These are phyloP conservation scores for Tribolium castaneum DNA, from an alignment of 1,140 invertebrate genomes.

Conservation along the genomic window DNA sequence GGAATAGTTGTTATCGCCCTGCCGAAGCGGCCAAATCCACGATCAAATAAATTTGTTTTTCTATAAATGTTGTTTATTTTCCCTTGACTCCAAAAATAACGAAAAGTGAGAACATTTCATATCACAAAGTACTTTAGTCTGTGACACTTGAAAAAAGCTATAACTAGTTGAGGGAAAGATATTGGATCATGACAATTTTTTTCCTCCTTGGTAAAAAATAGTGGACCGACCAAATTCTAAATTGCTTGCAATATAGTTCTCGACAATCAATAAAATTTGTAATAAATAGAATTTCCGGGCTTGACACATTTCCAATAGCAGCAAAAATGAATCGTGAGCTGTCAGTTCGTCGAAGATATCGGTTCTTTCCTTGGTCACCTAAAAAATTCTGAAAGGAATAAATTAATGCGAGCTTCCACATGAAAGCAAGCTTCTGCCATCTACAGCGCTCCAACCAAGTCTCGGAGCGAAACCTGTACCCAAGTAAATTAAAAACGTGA, in stretches of 20 bases:
- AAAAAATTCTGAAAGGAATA: no score
- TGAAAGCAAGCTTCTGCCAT: background rate
- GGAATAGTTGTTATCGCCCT: background rate
- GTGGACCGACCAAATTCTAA: no score
- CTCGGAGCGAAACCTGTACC: background rate
- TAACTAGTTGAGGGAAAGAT: no score
- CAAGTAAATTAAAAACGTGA: background rate
- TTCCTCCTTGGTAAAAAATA: no score
- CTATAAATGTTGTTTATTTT: background rate
- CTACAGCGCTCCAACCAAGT: background rate
- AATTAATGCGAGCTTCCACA: no score
- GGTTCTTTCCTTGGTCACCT: background rate
- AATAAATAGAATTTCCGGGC: background rate
- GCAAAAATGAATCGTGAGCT: background rate
- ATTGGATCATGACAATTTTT: no score
- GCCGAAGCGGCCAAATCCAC: background rate
- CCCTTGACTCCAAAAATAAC: background rate
- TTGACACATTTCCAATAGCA: background rate
- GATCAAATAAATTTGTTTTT: background rate
- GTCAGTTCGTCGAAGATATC: background rate
- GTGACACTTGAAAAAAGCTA: background rate
- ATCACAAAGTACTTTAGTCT: background rate
- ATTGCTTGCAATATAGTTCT: no score
- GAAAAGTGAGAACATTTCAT: constrained; percentile 1
- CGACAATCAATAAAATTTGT: background rate